Conservation (phyloP, 2,888 invertebrate species). For the Meteorus colon region DNA sequence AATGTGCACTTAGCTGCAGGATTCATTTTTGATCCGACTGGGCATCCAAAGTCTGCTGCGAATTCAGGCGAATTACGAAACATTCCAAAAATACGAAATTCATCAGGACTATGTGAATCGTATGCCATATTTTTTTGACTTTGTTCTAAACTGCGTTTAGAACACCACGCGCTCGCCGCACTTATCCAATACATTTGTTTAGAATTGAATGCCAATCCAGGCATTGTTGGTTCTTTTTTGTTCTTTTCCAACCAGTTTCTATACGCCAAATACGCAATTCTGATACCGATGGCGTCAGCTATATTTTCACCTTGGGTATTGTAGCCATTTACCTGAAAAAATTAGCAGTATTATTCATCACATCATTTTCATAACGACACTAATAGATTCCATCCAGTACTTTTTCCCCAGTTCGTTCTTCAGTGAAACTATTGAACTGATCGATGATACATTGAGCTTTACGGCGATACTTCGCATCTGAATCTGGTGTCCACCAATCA, state of each 20-base stretch:
- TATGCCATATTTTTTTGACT: slow-evolving; percentile 88
- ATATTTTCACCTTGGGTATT: slow-evolving; percentile 96
- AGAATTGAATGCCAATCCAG: slow-evolving; percentile 82
- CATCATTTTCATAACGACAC: slow-evolving; percentile 73
- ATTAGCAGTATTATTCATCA: no score
- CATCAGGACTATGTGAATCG: slow-evolving; percentile 84
- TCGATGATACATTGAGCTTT: slow-evolving; percentile 93
- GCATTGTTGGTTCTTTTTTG: slow-evolving; percentile 80
- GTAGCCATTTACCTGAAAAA: slow-evolving; percentile 74
- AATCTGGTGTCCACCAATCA: slow-evolving; percentile 93
- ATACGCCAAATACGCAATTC: slow-evolving; percentile 91
- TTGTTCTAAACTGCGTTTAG: slow-evolving; percentile 77
- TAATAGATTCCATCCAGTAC: no score
- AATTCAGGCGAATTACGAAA: slow-evolving; percentile 79
- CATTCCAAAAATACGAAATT: slow-evolving; percentile 78
- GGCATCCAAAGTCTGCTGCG: slow-evolving; percentile 78
- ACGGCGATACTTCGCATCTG: slow-evolving; percentile 87
- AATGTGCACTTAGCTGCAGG: no score
- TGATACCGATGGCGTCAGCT: slow-evolving; percentile 95
- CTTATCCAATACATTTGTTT: slow-evolving; percentile 81
- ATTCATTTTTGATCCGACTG: no score
- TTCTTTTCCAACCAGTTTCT: slow-evolving; percentile 82
- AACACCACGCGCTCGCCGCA: slow-evolving; percentile 80
- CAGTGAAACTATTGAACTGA: slow-evolving; percentile 94
- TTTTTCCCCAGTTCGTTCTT: slow-evolving; percentile 72